Conservation (phyloP, 2,113 vertebrate genomes). For the Oncorhynchus masou region DNA sequence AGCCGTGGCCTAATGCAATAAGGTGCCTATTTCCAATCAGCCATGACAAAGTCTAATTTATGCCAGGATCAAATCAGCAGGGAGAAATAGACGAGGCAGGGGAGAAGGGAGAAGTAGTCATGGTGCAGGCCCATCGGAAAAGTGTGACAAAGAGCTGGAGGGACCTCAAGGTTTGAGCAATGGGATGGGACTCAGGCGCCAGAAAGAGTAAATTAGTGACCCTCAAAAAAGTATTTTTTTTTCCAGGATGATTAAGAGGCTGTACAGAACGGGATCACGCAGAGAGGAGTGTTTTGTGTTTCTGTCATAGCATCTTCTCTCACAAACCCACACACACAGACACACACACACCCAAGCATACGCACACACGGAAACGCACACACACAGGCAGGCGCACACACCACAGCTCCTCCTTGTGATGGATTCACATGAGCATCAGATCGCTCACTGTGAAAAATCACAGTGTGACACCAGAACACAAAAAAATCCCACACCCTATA, state of each 20-base stretch:
- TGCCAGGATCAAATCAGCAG: constrained; percentile 57
- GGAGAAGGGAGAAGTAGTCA: constrained; percentile 52
- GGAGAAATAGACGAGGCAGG: constrained; percentile 35
- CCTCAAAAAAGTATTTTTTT: constrained; percentile 3
- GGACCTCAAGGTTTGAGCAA: constrained; percentile 15
- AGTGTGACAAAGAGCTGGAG: constrained; percentile 25
- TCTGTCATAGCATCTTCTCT: constrained; percentile 5
- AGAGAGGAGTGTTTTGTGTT: constrained; percentile 32
- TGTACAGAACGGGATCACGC: constrained; percentile 24
- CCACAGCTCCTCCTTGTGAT: constrained; percentile 60
- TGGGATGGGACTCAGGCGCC: constrained; percentile 14
- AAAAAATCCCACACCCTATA: constrained; percentile 66
- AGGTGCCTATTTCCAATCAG: constrained; percentile 77
- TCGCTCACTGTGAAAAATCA: constrained; percentile 78
- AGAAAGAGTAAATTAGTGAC: constrained; percentile 15
- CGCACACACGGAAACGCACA: constrained; percentile 45
- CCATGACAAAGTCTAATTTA: constrained; percentile 76
- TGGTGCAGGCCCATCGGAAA: constrained; percentile 46
- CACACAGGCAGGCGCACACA: constrained; percentile 34
- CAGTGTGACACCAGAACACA: constrained; percentile 69
- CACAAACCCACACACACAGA: background rate
- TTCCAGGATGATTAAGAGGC: constrained; percentile 37
- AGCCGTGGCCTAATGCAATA: constrained; percentile 77
- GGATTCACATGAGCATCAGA: constrained; percentile 70
- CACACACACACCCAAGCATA: background rate